Evolutionary conservation across 2,888 invertebrate genomes (phyloP), one percentile per base, ranked within the genome.

Genomic region (Agonopterix arenella): DNA sequence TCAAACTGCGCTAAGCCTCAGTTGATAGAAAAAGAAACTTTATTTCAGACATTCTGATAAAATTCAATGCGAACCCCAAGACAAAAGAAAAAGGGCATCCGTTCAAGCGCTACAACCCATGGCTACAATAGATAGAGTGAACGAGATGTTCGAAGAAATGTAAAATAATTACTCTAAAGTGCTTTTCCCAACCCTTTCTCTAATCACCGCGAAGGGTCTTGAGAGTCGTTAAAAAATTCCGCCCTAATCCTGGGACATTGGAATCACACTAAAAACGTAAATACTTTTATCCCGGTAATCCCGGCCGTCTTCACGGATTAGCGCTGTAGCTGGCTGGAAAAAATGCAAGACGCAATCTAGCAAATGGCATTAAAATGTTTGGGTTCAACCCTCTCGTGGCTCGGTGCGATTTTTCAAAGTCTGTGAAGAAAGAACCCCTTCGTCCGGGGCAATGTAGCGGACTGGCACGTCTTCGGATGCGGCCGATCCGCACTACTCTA

Each of bases 341-440:
- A 88, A 88, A 88, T 86, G 84, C 86, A 88, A 84, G 84, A 79
- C 80, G 84, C 85, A 90, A 90, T 90, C 86, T 89, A 84, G 82
- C 81, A 89, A 88, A 89, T 89, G 86, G 89, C 82, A 89, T 90
- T 90, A 89, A 89, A 89, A 85, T 88, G 90, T 89, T 89, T 81
- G 76, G 71, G 70, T 64, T 76, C 78, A 85, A 84, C 88, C 88
- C 86, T 82, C 85, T 84, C 80, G 69, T 67, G 73, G 77, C 73
- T 77, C 73, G 72, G 69, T 64, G 72, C 80, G 84, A 89, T 90
- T 89, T 89, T 83, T 89, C 88, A 86, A 85, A 88, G 88, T 84
- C 81, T 52, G 58, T 40, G 77, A 66, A 68, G 69, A 76, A 85
- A 84, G 86, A 86, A 83, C 81, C 80, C 83, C 80, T 81, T 84